Conservation (phyloP, 2,888 invertebrate genomes). For the Amphipoea lucens region DNA sequence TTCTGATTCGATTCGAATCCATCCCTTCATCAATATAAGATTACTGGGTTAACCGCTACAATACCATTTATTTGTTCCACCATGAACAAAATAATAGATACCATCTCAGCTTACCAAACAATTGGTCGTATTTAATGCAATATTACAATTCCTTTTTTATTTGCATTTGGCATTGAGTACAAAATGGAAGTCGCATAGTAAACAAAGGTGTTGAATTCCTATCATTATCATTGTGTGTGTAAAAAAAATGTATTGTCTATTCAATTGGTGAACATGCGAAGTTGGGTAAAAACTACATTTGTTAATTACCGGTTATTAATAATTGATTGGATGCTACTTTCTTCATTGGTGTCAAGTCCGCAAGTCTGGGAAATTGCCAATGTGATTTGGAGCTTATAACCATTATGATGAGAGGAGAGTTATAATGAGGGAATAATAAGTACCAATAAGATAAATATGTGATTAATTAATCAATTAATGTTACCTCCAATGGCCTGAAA, state of each 20-base stretch:
- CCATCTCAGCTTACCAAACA: constrained; percentile 31
- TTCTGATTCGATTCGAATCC: neutral
- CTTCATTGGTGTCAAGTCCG: constrained; percentile 59
- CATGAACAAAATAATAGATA: constrained; percentile 36
- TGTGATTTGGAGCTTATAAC: neutral
- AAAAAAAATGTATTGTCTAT: constrained; percentile 57
- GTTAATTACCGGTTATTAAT: constrained; percentile 38
- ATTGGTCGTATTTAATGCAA: constrained; percentile 38
- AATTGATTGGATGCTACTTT: constrained; percentile 49
- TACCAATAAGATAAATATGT: too few relatives aligned
- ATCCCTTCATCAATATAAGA: neutral
- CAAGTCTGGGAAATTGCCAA: neutral
- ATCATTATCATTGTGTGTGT: constrained; percentile 37
- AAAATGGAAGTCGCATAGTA: constrained; percentile 35
- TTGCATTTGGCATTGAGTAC: constrained; percentile 63
- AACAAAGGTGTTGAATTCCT: constrained; percentile 59
- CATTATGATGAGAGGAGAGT: too few relatives aligned
- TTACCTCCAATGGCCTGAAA: too few relatives aligned
- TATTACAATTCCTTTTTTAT: constrained; percentile 51
- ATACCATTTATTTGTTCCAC: constrained; percentile 3
- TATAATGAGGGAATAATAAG: neutral
- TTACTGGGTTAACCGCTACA: neutral
- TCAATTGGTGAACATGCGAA: constrained; percentile 50
- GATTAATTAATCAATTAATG: too few relatives aligned
- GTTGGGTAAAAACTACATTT: constrained; percentile 34